A percentile compares a stretch with the other conserved stretches of the same genome.
Conservation (phyloP, 1,140 invertebrate species). For the Antheraea pernyi region DNA sequence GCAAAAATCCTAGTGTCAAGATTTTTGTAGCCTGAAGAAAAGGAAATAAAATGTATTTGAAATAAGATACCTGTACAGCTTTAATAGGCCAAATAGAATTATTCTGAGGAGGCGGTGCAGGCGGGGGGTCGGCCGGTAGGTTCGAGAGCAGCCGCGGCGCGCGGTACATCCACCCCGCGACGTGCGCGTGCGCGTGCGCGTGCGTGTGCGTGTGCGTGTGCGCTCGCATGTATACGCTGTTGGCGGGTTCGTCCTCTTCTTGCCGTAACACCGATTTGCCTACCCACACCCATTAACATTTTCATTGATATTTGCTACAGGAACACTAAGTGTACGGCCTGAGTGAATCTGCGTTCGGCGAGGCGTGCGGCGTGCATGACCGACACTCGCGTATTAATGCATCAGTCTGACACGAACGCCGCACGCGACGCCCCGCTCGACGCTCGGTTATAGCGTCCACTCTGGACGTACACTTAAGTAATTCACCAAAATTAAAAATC, state of each 20-base stretch:
- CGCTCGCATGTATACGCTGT: constrained; percentile 58
- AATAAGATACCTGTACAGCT: constrained; percentile 42
- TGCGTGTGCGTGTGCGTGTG: constrained; percentile 16
- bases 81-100: constrained; percentile 67
- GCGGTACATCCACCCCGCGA: constrained; percentile 11
- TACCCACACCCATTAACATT: constrained; percentile 9
- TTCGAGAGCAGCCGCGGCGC: constrained; percentile 23
- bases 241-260: constrained; percentile 47
- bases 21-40: no score
- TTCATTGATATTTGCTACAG: background rate
- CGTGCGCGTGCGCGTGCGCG: constrained; percentile 18
- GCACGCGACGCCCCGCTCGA: no score
- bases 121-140: constrained; percentile 13
- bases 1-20: no score
- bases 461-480: no score
- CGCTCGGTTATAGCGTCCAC: no score
- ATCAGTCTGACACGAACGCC: no score
- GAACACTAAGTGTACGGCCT: no score
- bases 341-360: no score
- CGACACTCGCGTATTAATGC: no score
- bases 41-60: background rate
- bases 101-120: constrained; percentile 28
- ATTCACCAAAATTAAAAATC: no score
- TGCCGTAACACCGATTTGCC: constrained; percentile 37
- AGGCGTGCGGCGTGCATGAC: no score